These are phyloP conservation scores for Leptothorax acervorum DNA, from an alignment of 2,888 invertebrate genomes.

Conservation along the genomic window DNA sequence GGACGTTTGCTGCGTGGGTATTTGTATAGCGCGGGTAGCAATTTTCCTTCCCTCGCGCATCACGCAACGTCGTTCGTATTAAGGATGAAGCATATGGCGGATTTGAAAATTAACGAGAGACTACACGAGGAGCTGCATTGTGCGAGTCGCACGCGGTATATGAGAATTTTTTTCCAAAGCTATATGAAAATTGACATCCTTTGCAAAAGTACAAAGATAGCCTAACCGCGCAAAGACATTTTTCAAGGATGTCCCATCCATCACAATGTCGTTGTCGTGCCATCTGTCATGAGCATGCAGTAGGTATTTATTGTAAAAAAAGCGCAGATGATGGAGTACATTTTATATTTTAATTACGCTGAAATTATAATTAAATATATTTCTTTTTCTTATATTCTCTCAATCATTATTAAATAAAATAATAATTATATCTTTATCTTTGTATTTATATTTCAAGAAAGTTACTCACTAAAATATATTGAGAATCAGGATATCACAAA, in stretches of 20 bases:
- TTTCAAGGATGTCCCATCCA: constrained; percentile 16
- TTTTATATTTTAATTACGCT: constrained; percentile 8
- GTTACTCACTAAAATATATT: neutral
- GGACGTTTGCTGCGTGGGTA: constrained; percentile 22
- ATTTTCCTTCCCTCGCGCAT: constrained; percentile 31
- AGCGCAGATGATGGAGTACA: neutral
- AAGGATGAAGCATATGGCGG: constrained; percentile 32
- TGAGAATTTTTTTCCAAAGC: neutral
- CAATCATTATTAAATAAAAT: neutral
- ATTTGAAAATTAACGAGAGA: constrained; percentile 40
- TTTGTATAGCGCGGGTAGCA: constrained; percentile 39
- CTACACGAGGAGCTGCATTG: neutral
- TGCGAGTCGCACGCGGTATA: constrained; percentile 1
- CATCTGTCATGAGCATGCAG: constrained; percentile 11
- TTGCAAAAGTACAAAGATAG: constrained; percentile 12
- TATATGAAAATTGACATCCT: neutral
- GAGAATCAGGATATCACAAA: neutral
- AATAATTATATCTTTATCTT: neutral
- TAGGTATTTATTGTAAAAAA: neutral
- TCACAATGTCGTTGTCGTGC: neutral
- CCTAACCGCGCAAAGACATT: constrained; percentile 26
- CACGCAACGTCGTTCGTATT: constrained; percentile 24
- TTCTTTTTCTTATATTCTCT: neutral
- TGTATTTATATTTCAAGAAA: neutral
- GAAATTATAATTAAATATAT: neutral